Percentiles rank a stretch among this genome's conserved stretches.
phyloP scores from a whole-genome alignment of 2,113 vertebrate species.

The Sander vitreus region DNA sequence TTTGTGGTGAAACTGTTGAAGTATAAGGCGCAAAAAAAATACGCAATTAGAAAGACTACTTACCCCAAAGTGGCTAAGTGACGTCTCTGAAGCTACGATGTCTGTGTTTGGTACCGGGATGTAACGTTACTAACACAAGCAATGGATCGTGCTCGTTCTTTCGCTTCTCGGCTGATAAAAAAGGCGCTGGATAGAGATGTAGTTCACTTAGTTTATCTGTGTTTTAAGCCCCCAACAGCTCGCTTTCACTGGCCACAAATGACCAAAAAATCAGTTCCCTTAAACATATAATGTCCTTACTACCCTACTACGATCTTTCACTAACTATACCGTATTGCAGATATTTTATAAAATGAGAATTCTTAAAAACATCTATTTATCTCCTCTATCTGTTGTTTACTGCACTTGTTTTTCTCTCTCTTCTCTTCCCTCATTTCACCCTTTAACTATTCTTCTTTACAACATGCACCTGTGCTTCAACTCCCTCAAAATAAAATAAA shows the following conservation, averaged over 20 bases:
- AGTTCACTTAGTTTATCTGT: too few species aligned
- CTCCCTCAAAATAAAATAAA: conserved; percentile 20
- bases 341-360: background rate
- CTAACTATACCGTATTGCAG: background rate
- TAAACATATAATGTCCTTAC: background rate
- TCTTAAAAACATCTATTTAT: background rate
- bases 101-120: too few species aligned
- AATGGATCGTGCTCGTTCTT: too few species aligned
- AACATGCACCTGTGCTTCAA: conserved; percentile 69
- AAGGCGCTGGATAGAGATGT: too few species aligned
- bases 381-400: background rate
- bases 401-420: conserved; percentile 5
- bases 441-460: conserved; percentile 39
- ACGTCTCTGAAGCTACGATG: too few species aligned
- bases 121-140: too few species aligned
- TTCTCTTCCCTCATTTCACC: conserved; percentile 25
- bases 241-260: background rate
- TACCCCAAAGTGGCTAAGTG: too few species aligned
- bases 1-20: too few species aligned
- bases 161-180: too few species aligned
- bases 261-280: background rate
- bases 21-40: too few species aligned
- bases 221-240: background rate
- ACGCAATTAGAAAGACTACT: too few species aligned
- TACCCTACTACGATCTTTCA: background rate